Evolutionary conservation across 1,140 invertebrate species (phyloP).

Genomic region (Ooceraea biroi): DNA sequence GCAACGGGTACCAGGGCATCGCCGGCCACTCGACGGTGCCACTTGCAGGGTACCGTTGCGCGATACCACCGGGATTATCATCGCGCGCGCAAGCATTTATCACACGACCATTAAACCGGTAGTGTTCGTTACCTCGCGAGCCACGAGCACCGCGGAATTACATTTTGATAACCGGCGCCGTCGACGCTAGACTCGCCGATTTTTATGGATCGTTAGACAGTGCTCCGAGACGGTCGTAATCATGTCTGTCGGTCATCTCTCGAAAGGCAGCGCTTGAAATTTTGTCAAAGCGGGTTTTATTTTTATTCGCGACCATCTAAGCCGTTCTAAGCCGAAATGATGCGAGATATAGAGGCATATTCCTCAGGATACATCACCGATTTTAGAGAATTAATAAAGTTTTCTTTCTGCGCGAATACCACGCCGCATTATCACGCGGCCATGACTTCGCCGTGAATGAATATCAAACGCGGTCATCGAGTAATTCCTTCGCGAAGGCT

Average conservation of each 20-base stretch:
- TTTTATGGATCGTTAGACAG: slow-evolving; percentile 11
- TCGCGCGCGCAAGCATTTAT: slow-evolving; percentile 55
- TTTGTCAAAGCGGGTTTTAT: not conserved
- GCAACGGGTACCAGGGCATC: slow-evolving; percentile 45
- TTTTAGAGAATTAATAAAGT: not conserved
- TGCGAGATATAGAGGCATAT: not conserved
- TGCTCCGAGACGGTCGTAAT: not conserved
- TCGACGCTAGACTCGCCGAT: not conserved
- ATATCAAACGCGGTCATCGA: slow-evolving; percentile 61
- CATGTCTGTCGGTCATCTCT: not conserved
- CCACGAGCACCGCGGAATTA: not conserved
- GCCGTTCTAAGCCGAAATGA: no score
- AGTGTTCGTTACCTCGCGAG: slow-evolving; percentile 48
- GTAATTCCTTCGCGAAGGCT: slow-evolving; percentile 43
- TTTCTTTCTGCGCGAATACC: not conserved
- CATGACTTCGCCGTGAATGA: slow-evolving; percentile 41
- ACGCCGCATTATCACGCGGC: slow-evolving; percentile 4
- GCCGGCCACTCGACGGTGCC: slow-evolving; percentile 6
- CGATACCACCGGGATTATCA: slow-evolving; percentile 53
- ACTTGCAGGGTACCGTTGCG: slow-evolving; percentile 68
- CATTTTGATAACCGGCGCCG: slow-evolving; percentile 38
- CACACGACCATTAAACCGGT: slow-evolving; percentile 56
- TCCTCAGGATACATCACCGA: not conserved
- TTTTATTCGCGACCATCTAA: not conserved
- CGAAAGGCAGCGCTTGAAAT: not conserved